Evolutionary conservation across 2,797 vertebrate species (phyloP).

Genomic region (Margarornis squamiger): DNA sequence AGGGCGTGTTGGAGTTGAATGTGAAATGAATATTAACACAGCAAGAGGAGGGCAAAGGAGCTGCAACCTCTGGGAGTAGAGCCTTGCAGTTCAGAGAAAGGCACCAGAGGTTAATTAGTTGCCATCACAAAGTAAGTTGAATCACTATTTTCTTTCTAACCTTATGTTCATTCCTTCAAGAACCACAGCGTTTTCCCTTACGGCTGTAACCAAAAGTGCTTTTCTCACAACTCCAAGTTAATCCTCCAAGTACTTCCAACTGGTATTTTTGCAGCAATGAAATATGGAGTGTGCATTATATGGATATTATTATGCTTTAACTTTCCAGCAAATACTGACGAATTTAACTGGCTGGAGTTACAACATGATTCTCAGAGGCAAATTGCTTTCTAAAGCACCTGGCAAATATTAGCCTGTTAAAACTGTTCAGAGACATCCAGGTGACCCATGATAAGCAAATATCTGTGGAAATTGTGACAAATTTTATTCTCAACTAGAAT

Average conservation of each 20-base stretch:
- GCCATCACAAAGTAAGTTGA: not conserved
- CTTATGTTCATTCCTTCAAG: not conserved
- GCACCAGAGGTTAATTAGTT: not conserved
- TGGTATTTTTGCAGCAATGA: not conserved
- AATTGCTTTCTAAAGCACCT: not conserved
- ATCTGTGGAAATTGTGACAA: not conserved
- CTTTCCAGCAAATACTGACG: not conserved
- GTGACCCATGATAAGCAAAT: not conserved
- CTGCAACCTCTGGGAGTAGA: not conserved
- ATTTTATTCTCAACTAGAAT: not conserved
- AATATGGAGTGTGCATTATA: not conserved
- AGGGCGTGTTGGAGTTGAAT: not conserved
- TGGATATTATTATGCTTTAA: not conserved
- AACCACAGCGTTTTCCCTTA: not conserved
- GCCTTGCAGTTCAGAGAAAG: not conserved
- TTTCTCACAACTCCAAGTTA: not conserved
- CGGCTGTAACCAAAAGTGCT: not conserved
- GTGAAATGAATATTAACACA: not conserved
- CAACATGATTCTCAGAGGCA: not conserved
- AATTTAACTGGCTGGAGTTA: not conserved
- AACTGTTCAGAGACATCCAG: not conserved
- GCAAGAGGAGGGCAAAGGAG: not conserved
- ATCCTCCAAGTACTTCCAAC: not conserved
- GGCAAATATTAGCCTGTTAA: not conserved
- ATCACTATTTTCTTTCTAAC: not conserved